A percentile compares a stretch with the other conserved stretches of the same genome.
phyloP scores from a whole-genome alignment of 2,797 vertebrate species.

The Eulemur albifrons region DNA sequence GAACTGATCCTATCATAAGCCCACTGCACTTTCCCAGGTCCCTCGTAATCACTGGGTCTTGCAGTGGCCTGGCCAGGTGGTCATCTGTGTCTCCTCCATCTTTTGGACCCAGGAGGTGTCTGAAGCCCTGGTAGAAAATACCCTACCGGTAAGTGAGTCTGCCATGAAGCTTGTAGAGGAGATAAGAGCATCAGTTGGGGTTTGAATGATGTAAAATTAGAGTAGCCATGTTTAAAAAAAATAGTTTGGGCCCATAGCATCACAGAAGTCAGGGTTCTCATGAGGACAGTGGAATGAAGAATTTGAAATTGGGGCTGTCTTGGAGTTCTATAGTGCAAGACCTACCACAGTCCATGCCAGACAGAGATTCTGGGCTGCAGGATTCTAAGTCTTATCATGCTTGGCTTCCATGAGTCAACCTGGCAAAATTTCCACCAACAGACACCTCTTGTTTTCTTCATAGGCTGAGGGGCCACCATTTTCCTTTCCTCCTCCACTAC shows the following conservation, averaged over 20 bases:
- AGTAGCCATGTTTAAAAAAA: not conserved
- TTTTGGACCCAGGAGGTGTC: slow-evolving; percentile 95
- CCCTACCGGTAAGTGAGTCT: slow-evolving; percentile 85
- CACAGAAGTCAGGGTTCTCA: not conserved
- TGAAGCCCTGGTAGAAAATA: slow-evolving; percentile 87
- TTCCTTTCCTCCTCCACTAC: not conserved
- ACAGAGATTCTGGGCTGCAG: not conserved
- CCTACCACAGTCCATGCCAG: not conserved
- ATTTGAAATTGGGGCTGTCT: not conserved
- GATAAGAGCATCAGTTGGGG: not conserved
- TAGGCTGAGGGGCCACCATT: not conserved
- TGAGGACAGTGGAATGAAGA: not conserved
- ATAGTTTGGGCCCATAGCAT: not conserved
- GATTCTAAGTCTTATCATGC: not conserved
- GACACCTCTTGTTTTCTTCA: not conserved
- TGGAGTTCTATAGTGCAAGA: not conserved
- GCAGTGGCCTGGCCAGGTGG: slow-evolving; percentile 95
- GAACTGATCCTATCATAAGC: not conserved
- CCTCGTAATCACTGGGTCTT: slow-evolving; percentile 93
- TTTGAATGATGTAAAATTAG: not conserved
- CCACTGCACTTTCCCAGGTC: slow-evolving; percentile 83
- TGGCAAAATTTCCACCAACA: not conserved
- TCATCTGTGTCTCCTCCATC: slow-evolving; percentile 94
- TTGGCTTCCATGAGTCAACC: not conserved
- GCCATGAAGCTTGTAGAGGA: not conserved